Percentiles rank a stretch among this genome's conserved stretches.
These are phyloP conservation scores for Piezodorus guildinii DNA, from an alignment of 1,140 invertebrate genomes.

Conservation along the genomic window DNA sequence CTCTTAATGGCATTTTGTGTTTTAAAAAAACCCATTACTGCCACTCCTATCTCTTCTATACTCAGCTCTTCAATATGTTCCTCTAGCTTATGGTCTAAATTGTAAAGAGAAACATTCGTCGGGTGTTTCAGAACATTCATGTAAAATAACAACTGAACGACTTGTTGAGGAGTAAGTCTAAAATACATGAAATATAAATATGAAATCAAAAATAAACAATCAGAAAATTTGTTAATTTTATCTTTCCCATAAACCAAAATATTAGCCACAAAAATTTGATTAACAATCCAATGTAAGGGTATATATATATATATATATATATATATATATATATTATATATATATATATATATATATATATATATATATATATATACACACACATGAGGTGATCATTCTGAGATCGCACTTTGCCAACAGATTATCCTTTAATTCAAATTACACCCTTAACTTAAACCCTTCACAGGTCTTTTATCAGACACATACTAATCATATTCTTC, in stretches of 20 bases:
- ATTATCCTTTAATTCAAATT: no score
- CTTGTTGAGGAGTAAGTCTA: constrained; percentile 16
- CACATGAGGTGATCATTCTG: no score
- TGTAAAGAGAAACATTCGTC: constrained; percentile 7
- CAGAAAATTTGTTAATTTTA: background rate
- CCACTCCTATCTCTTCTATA: constrained; percentile 21
- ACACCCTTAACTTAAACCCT: no score
- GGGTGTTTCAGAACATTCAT: constrained; percentile 14
- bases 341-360: no score
- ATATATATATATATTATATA: no score
- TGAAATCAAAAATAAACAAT: background rate
- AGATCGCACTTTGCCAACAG: no score
- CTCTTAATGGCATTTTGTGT: background rate
- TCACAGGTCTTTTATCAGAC: no score
- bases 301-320: no score
- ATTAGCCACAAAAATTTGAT: background rate
- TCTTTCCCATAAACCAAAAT: background rate
- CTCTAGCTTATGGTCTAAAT: constrained; percentile 12
- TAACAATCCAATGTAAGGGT: no score
- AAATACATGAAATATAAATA: background rate
- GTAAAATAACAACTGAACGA: constrained; percentile 20
- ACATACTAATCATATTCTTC: no score
- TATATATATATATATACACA: no score
- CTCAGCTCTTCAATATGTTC: background rate
- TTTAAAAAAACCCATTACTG: constrained; percentile 23